Evolutionary conservation across 2,797 vertebrate species (phyloP).

Genomic region (Anabas testudineus): DNA sequence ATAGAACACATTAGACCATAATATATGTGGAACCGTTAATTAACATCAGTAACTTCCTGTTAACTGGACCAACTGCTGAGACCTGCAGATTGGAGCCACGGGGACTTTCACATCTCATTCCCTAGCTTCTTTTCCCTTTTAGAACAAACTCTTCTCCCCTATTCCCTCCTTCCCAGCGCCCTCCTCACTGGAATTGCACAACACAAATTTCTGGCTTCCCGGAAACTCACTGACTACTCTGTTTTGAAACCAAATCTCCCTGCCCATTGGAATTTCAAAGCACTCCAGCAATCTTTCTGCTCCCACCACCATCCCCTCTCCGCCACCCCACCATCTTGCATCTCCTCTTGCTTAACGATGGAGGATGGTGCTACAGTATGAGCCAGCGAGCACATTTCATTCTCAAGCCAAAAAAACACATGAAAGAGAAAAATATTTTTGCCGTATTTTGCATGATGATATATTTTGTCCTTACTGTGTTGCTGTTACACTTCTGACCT

Average conservation of each 20-base stretch:
- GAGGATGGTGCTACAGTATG: conserved; percentile 30
- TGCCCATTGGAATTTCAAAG: conserved; percentile 66
- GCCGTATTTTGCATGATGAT: conserved; percentile 29
- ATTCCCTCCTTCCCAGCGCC: conserved; percentile 17
- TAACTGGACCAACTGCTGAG: conserved; percentile 29
- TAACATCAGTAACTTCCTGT: conserved; percentile 9
- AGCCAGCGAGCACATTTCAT: conserved; percentile 44
- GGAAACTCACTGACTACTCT: conserved; percentile 45
- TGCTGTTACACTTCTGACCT: conserved; percentile 22
- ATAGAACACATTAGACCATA: background rate
- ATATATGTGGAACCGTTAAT: conserved; percentile 22
- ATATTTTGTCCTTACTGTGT: conserved; percentile 9
- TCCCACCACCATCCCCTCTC: background rate
- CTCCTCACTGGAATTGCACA: conserved; percentile 50
- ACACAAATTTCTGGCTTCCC: conserved; percentile 52
- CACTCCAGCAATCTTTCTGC: conserved; percentile 25
- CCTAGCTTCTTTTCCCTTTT: conserved; percentile 13
- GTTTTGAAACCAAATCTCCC: conserved; percentile 57
- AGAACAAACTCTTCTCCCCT: conserved; percentile 20
- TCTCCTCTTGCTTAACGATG: conserved; percentile 48
- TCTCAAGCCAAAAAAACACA: conserved; percentile 51
- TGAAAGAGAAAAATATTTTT: conserved; percentile 44
- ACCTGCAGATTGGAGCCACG: conserved; percentile 17
- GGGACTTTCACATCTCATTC: conserved; percentile 32
- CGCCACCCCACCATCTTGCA: conserved; percentile 26